These are phyloP conservation scores for Pempheris klunzingeri DNA, from an alignment of 2,797 vertebrate species.

Conservation along the genomic window DNA sequence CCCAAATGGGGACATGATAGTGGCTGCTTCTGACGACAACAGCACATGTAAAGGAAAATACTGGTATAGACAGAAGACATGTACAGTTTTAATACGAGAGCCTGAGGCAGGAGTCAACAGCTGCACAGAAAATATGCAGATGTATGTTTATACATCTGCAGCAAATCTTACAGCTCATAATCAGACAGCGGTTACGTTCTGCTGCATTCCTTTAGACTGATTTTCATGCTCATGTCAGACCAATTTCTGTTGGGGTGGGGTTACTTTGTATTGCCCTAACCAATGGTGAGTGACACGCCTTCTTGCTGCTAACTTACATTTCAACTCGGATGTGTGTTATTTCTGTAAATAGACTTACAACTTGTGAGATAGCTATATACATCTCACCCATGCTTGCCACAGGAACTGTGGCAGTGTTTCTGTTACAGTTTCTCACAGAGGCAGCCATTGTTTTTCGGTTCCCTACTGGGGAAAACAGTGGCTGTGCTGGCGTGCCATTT, in stretches of 20 bases:
- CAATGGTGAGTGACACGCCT: too few species aligned
- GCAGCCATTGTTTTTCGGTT: neutral
- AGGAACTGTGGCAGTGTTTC: neutral
- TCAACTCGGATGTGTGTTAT: too few species aligned
- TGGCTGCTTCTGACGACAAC: neutral
- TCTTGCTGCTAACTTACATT: too few species aligned
- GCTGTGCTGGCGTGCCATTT: too few species aligned
- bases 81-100: neutral
- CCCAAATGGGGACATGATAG: neutral
- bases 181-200: neutral
- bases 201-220: slow-evolving; percentile 9
- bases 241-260: neutral
- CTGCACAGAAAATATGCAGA: neutral
- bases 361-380: neutral
- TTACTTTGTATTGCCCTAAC: too few species aligned
- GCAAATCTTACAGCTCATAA: neutral
- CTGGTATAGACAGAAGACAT: neutral
- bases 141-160: neutral
- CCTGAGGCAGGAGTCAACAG: neutral
- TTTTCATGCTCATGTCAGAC: neutral
- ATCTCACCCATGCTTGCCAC: neutral
- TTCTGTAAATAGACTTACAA: neutral
- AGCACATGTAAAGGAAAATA: neutral
- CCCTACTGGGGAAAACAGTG: too few species aligned
- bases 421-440: neutral